A percentile compares a stretch with the other conserved stretches of the same genome.
These are phyloP conservation scores for Taurulus bubalis DNA, from an alignment of 2,113 vertebrate species.

Conservation along the genomic window DNA sequence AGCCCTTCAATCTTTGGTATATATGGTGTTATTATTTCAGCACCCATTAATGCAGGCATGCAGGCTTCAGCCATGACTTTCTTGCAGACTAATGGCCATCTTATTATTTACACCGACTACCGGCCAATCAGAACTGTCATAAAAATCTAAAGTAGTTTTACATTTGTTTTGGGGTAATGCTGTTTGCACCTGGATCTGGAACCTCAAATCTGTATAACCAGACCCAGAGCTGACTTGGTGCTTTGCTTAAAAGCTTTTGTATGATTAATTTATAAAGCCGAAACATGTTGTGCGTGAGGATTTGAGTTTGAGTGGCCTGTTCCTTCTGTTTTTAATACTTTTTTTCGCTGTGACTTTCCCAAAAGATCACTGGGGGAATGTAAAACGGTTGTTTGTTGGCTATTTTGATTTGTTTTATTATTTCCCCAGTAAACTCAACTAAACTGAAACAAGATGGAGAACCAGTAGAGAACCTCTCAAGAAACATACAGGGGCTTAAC, in stretches of 20 bases:
- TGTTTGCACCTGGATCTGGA: background rate
- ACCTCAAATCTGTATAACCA: background rate
- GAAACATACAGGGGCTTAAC: too few relatives aligned
- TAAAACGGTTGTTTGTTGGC: background rate
- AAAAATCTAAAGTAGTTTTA: background rate
- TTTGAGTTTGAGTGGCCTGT: background rate
- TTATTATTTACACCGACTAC: constrained; percentile 18
- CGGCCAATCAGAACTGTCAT: background rate
- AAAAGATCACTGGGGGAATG: background rate
- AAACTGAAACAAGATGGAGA: background rate
- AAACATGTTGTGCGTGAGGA: background rate
- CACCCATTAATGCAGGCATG: too few relatives aligned
- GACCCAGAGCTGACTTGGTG: background rate
- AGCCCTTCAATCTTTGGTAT: constrained; percentile 9
- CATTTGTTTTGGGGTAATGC: too few relatives aligned
- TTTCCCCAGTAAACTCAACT: too few relatives aligned
- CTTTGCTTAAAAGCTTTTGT: constrained; percentile 14
- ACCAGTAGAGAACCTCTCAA: background rate
- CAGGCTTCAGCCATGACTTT: too few relatives aligned
- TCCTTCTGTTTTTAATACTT: constrained; percentile 7
- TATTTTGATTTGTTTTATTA: too few relatives aligned
- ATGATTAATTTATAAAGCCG: constrained; percentile 17
- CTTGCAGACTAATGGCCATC: background rate
- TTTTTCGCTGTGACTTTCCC: background rate
- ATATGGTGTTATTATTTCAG: too few relatives aligned